phyloP scores from a whole-genome alignment of 2,888 invertebrate species.

The Sesamia inferens region DNA sequence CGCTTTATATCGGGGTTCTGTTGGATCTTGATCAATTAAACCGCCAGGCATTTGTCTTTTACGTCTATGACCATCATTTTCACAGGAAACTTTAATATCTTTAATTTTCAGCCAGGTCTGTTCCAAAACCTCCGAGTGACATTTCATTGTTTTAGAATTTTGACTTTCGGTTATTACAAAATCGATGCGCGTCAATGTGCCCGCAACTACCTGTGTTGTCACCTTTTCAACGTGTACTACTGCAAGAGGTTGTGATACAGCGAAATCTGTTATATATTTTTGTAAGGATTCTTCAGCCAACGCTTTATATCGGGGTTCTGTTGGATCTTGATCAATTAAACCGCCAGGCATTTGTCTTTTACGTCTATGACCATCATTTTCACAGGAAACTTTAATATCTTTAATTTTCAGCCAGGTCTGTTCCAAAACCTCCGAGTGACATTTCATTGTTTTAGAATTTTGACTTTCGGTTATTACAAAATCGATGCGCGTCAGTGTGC shows the following conservation, averaged over 20 bases:
- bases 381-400: conserved; percentile 11
- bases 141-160: conserved; percentile 39
- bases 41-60: conserved; percentile 5
- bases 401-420: conserved; percentile 22
- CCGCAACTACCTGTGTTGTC: conserved; percentile 52
- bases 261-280: too few relatives aligned
- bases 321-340: not conserved
- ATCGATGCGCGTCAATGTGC: conserved; percentile 38
- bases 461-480: conserved; percentile 43
- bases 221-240: not conserved
- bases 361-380: not conserved
- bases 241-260: too few relatives aligned
- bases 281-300: too few relatives aligned
- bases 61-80: conserved; percentile 14
- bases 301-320: not conserved
- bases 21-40: not conserved
- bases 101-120: conserved; percentile 51
- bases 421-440: conserved; percentile 34
- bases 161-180: conserved; percentile 4
- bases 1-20: conserved; percentile 42
- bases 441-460: not conserved
- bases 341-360: not conserved
- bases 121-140: conserved; percentile 58
- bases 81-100: conserved; percentile 53
- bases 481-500: conserved; percentile 50